Evolutionary conservation across 2,113 vertebrate genomes (phyloP), one percentile per base, ranked within the genome.

Genomic region (Nyctibius bracteatus): DNA sequence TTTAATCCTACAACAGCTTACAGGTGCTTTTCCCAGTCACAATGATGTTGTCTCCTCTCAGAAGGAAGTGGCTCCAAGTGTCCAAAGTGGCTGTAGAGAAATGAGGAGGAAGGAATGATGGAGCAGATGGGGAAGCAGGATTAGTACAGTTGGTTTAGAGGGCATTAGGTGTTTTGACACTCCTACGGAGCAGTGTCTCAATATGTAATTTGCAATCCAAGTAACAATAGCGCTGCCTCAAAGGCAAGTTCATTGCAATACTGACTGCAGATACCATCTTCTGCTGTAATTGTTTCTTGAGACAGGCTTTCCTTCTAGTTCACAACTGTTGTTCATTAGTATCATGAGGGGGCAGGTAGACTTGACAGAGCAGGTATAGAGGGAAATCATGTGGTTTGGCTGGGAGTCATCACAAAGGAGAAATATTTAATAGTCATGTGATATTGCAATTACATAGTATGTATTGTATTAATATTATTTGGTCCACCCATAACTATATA

Each of bases 221-320:
- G 67, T 66, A 77, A 92, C 93, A 94, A 83, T 70, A 95, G 88
- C 30, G 3, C 73, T 95, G 94, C 92, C 93, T 95, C 88, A 93
- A 55, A 96, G 96, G 92, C 94, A 96, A 62, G 63, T 80, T 94
- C 81, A 58, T 72, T 87, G 90, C 66, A 74, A 91, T 84, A 80
- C 51, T 62, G 85, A 65, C 18, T 58, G 70, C 70, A 94, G 96
- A 96, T 95, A 94, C 46, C 81, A 94, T 94, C 96, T 95, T n/a
- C 54, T 88, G 73, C 70, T 91, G 73, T 88, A 95, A 96, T 94
- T 94, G 90, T 70, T 94, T 90, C 74, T 84, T 3, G 47, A 92
- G 89, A 89, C 2, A 1, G 10, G 77, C 68, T 92, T 95, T 78
- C 57, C 86, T 92, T 47, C 83, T 41, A 31, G 43, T 51, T 85